A percentile compares a stretch with the other conserved stretches of the same genome.
phyloP scores from a whole-genome alignment of 1,140 invertebrate genomes.

The Drosophila biarmipes region DNA sequence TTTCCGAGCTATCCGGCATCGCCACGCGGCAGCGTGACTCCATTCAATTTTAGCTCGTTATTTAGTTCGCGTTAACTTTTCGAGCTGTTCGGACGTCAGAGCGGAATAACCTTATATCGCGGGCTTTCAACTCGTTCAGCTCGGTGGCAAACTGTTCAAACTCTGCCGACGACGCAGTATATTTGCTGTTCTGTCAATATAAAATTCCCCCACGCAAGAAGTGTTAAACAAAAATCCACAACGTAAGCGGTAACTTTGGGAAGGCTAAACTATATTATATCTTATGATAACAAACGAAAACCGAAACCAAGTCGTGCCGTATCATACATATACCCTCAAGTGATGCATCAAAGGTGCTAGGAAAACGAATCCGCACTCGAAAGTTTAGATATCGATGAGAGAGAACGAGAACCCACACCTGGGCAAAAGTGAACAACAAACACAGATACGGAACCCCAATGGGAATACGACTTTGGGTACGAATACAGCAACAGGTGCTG shows the following conservation, averaged over 20 bases:
- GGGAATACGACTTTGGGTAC: constrained; percentile 5
- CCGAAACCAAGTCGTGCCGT: constrained; percentile 14
- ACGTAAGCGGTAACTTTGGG: constrained; percentile 57
- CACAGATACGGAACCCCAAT: constrained; percentile 4
- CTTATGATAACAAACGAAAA: not conserved
- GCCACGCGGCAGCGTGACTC: not conserved
- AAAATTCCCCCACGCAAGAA: constrained; percentile 13
- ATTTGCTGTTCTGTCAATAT: not conserved
- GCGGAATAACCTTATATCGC: constrained; percentile 8
- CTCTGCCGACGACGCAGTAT: constrained; percentile 57
- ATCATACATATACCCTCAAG: not conserved
- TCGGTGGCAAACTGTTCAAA: constrained; percentile 38
- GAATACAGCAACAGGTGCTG: constrained; percentile 53
- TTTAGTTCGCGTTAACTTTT: constrained; percentile 9
- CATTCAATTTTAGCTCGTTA: constrained; percentile 6
- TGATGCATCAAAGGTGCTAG: constrained; percentile 57
- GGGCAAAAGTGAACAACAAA: constrained; percentile 9
- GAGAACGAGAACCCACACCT: constrained; percentile 13
- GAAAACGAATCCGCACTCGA: constrained; percentile 15
- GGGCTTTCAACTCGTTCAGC: constrained; percentile 4
- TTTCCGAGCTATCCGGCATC: constrained; percentile 5
- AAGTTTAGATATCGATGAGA: constrained; percentile 20
- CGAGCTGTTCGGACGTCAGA: constrained; percentile 21
- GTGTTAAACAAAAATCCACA: constrained; percentile 35
- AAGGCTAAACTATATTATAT: constrained; percentile 3